Base-by-base conservation (phyloP, 2,113 vertebrate genomes). In the Malurus cyaneus region DNA sequence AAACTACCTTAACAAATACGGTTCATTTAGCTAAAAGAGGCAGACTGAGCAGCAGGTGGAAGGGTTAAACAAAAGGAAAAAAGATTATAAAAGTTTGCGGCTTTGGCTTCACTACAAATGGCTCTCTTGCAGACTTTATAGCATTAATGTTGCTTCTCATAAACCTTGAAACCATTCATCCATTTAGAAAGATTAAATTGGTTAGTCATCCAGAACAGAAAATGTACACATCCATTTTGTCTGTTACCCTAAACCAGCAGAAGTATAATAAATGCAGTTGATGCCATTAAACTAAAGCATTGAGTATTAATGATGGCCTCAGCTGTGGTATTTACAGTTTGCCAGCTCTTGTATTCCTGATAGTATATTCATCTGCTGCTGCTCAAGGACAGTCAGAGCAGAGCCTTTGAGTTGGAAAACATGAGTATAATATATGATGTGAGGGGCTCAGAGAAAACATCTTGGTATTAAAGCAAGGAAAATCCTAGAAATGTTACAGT, bases 41-140 rank as follows among this genome's bases (percentile, higher is more conserved):
- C 80, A 88, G 95, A 83, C 46, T 89, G 82, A 96, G 89, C 92
- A 96, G 95, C 88, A 95, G 96, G 95, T 96, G 96, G 94, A 97
- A 94, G 95, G 86, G 96, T 95, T 95, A 97, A 94, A 96, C 90
- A 94, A 93, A 96, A 96, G 93, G 88, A 83, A 91, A 96, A 96
- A 94, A 92, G 80, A 96, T 96, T 97, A 95, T 91, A 93, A 66
- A 94, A 94, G 92, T 95, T 86, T 95, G 94, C 54, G 70, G 94
- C 91, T 96, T 96, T 97, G 95, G 90, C 93, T 87, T 89, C 86
- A 92, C 94, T 96, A 95, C 94, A 97, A 93, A 97, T 96, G 64
- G 87, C 72, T 96, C 83, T 93, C 52, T 93, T 83, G 82, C 91
- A 96, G 93, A 80, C 92, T 97, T 97, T 89, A 85, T 91, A 94